phyloP scores from a whole-genome alignment of 2,797 vertebrate species.

The Mallotus villosus region DNA sequence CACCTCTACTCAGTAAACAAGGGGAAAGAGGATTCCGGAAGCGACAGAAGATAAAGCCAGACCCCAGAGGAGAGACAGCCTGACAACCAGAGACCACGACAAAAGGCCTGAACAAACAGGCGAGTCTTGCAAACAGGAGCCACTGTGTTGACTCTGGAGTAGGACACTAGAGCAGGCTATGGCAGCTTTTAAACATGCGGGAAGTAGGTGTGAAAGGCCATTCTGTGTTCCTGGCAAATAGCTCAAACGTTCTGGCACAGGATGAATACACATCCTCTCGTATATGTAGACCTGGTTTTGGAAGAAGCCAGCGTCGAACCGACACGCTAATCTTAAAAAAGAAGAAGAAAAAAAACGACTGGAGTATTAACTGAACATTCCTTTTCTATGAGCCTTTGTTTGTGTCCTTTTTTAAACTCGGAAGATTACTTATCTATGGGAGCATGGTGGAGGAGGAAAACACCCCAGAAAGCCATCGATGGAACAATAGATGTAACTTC shows the following conservation, averaged over 20 bases:
- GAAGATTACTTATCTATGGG: slow-evolving; percentile 16
- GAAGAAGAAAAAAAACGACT: not conserved
- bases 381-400: not conserved
- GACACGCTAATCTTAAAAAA: slow-evolving; percentile 11
- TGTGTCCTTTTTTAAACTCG: slow-evolving; percentile 12
- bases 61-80: slow-evolving; percentile 45
- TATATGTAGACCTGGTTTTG: slow-evolving; percentile 21
- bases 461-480: not conserved
- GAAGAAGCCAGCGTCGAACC: slow-evolving; percentile 9
- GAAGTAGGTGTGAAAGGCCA: slow-evolving; percentile 67
- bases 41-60: slow-evolving; percentile 39
- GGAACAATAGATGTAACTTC: not conserved
- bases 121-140: slow-evolving; percentile 12
- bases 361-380: not conserved
- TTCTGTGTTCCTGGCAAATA: slow-evolving; percentile 60
- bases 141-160: slow-evolving; percentile 38
- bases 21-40: slow-evolving; percentile 70
- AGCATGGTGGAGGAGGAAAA: slow-evolving; percentile 38
- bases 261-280: slow-evolving; percentile 62
- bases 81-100: slow-evolving; percentile 49
- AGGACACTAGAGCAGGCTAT: slow-evolving; percentile 40
- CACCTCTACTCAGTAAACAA: slow-evolving; percentile 53
- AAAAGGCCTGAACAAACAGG: slow-evolving; percentile 43
- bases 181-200: slow-evolving; percentile 45
- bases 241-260: slow-evolving; percentile 43